Evolutionary conservation across 1,140 invertebrate genomes (phyloP).

Genomic region (Atta cephalotes): DNA sequence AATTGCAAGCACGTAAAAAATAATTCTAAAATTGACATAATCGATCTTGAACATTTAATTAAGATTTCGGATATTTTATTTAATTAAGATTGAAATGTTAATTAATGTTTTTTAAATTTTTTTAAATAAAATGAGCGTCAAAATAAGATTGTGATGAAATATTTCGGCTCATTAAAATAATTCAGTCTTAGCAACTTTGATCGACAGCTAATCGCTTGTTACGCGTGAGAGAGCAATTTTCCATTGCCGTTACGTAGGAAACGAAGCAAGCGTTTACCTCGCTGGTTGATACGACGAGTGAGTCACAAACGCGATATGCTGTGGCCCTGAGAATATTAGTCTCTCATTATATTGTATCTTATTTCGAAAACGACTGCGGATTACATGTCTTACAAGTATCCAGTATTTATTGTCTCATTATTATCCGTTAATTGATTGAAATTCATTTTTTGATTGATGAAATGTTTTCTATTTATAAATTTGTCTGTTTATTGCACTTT

Average conservation of each 20-base stretch:
- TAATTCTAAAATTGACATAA: not conserved
- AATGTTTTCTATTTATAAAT: not conserved
- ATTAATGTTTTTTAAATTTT: not conserved
- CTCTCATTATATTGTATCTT: slow-evolving; percentile 58
- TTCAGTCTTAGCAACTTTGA: not conserved
- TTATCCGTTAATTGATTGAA: not conserved
- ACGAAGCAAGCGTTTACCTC: slow-evolving; percentile 48
- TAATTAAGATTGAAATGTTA: slow-evolving; percentile 20
- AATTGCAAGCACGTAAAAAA: not conserved
- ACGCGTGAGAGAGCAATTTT: slow-evolving; percentile 16
- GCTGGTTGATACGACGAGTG: slow-evolving; percentile 51
- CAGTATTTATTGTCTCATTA: not conserved
- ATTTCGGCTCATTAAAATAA: not conserved
- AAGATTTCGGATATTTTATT: not conserved
- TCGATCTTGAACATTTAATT: slow-evolving; percentile 8
- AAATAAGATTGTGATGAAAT: not conserved
- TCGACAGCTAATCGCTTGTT: not conserved
- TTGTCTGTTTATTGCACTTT: not conserved
- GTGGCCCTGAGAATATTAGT: slow-evolving; percentile 60
- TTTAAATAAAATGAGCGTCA: not conserved
- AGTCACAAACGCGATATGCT: slow-evolving; percentile 47
- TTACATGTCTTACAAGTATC: not conserved
- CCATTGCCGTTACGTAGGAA: slow-evolving; percentile 23
- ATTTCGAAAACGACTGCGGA: not conserved
- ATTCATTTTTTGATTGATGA: not conserved